A percentile compares a stretch with the other conserved stretches of the same genome.
Conservation (phyloP, 2,113 vertebrate genomes). For the Mirounga angustirostris region DNA sequence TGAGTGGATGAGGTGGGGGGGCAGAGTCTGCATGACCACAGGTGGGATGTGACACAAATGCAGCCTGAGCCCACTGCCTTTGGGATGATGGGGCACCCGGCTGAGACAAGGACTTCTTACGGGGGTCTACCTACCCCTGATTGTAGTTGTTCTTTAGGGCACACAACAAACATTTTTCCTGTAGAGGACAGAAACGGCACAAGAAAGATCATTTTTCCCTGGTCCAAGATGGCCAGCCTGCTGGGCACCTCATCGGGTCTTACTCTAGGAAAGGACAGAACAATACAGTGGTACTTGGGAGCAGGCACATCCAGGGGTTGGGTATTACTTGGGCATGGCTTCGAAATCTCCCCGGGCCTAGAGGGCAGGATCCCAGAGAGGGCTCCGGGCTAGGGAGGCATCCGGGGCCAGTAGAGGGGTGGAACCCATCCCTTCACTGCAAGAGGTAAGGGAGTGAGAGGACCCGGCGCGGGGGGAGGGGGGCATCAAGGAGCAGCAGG, state of each 20-base stretch:
- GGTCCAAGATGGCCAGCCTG: constrained; percentile 61
- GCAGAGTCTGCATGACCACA: not conserved
- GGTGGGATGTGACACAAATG: accelerated
- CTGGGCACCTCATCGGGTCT: constrained; percentile 42
- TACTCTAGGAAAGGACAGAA: constrained; percentile 56
- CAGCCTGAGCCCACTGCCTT: not conserved
- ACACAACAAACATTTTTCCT: constrained; percentile 78
- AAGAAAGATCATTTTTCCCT: constrained; percentile 64
- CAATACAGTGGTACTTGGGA: not conserved
- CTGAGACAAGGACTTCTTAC: not conserved
- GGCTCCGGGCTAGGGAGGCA: not conserved
- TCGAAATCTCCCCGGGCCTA: no score
- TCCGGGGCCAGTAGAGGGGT: accelerated
- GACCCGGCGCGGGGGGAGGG: no score
- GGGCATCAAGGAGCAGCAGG: not conserved
- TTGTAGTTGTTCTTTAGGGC: constrained; percentile 65
- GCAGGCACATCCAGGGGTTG: not conserved
- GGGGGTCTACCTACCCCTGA: constrained; percentile 70
- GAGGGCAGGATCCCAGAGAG: not conserved
- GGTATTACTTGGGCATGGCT: not conserved
- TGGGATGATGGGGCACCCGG: not conserved
- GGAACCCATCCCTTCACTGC: no score
- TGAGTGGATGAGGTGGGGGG: not conserved
- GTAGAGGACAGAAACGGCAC: constrained; percentile 73
- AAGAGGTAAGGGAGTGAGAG: not conserved